Evolutionary conservation across 2,888 invertebrate genomes (phyloP).

Genomic region (Caprella mutica): DNA sequence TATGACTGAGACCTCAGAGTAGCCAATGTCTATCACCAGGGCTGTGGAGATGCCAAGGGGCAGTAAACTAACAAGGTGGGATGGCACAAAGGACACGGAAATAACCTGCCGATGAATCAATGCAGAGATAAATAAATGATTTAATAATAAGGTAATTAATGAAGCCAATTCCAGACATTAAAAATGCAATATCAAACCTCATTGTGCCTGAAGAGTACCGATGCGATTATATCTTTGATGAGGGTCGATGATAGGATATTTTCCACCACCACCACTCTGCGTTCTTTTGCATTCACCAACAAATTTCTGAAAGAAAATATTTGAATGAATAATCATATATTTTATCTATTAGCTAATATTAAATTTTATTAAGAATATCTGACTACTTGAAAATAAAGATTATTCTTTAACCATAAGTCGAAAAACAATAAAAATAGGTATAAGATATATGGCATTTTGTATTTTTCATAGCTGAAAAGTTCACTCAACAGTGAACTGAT

Average conservation of each 20-base stretch:
- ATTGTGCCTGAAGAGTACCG: constrained; percentile 82
- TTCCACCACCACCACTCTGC: constrained; percentile 82
- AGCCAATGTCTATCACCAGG: constrained; percentile 78
- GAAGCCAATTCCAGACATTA: neutral
- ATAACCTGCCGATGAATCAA: constrained; percentile 48
- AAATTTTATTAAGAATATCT: too few relatives aligned
- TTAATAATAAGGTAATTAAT: too few relatives aligned
- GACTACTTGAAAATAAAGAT: too few relatives aligned
- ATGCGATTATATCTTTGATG: constrained; percentile 75
- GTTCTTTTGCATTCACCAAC: constrained; percentile 82
- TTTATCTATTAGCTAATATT: too few relatives aligned
- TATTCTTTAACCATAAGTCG: too few relatives aligned
- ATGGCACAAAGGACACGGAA: constrained; percentile 68
- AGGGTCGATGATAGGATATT: constrained; percentile 69
- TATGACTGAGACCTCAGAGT: constrained; percentile 64
- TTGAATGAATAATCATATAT: too few relatives aligned
- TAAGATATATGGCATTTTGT: too few relatives aligned
- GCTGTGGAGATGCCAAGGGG: constrained; percentile 70
- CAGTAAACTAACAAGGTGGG: constrained; percentile 68
- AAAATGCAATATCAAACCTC: constrained; percentile 53
- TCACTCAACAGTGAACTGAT: too few relatives aligned
- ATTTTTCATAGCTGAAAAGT: too few relatives aligned
- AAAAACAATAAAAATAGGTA: too few relatives aligned
- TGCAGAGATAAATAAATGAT: too few relatives aligned
- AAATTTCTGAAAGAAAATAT: constrained; percentile 61